phyloP scores from a whole-genome alignment of 2,113 vertebrate species.

The Larimichthys polyactis region DNA sequence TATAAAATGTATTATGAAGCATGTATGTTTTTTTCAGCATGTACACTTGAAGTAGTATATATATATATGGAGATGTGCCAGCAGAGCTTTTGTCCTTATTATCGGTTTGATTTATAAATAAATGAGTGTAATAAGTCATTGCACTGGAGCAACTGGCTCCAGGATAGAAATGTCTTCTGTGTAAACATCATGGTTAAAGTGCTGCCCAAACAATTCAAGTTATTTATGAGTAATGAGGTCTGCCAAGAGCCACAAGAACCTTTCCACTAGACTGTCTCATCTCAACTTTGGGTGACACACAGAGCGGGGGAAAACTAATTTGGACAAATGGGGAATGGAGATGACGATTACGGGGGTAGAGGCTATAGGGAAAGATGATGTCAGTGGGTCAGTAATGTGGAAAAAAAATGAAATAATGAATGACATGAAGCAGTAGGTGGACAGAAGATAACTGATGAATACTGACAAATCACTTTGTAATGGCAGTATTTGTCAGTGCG shows the following conservation, averaged over 20 bases:
- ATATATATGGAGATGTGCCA: background rate
- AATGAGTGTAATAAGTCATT: background rate
- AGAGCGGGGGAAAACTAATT: background rate
- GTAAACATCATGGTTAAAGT: conserved; percentile 14
- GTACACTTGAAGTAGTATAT: background rate
- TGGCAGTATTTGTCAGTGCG: conserved; percentile 9
- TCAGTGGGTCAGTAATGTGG: conserved; percentile 26
- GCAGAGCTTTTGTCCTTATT: background rate
- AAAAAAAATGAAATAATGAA: conserved; percentile 25
- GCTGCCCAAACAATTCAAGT: background rate
- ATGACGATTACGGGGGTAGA: background rate
- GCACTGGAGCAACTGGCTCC: background rate
- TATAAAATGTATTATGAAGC: background rate
- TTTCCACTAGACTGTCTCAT: conserved; percentile 10
- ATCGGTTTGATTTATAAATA: background rate
- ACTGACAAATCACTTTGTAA: conserved; percentile 27
- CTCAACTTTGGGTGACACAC: conserved; percentile 3
- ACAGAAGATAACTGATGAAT: conserved; percentile 20
- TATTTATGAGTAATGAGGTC: conserved; percentile 2
- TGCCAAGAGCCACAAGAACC: background rate
- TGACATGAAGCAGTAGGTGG: conserved; percentile 11
- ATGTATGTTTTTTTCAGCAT: background rate
- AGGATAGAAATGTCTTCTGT: background rate
- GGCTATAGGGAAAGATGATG: conserved; percentile 17
- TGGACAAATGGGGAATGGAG: conserved; percentile 20